phyloP scores from a whole-genome alignment of 2,113 vertebrate genomes.

The Tragelaphus buxtoni region DNA sequence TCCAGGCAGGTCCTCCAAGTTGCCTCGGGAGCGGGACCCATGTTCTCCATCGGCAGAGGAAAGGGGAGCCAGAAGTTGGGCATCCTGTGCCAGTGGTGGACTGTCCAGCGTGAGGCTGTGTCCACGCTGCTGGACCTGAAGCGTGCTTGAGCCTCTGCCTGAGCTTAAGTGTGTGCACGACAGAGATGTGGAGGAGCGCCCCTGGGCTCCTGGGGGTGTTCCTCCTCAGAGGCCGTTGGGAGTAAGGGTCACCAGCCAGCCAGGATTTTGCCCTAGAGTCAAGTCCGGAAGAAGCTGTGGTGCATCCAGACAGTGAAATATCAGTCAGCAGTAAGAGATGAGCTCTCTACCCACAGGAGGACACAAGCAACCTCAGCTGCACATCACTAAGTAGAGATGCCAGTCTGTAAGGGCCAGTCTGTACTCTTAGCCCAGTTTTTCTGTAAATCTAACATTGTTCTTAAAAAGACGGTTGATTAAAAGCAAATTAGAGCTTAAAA shows the following conservation, averaged over 20 bases:
- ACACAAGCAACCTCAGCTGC: neutral
- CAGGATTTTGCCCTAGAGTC: neutral
- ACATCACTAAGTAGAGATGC: neutral
- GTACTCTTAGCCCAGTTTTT: neutral
- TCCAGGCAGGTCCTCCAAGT: neutral
- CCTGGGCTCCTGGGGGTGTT: too few relatives aligned
- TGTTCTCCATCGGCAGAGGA: rapidly evolving
- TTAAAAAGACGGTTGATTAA: neutral
- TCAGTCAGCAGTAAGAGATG: neutral
- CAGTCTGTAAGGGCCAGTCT: neutral
- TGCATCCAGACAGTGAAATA: neutral
- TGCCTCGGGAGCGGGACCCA: neutral
- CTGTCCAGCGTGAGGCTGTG: too few relatives aligned
- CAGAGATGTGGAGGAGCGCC: rapidly evolving
- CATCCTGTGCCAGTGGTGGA: neutral
- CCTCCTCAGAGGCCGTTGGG: neutral
- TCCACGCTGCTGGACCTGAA: neutral
- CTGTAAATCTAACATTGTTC: neutral
- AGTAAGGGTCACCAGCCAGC: neutral
- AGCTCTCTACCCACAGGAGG: too few relatives aligned
- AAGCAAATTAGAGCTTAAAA: neutral
- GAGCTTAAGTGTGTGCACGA: neutral
- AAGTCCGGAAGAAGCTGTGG: neutral
- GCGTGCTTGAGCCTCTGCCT: neutral
- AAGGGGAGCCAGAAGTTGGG: neutral